These are phyloP conservation scores for Drosophila eugracilis DNA, from an alignment of 1,140 invertebrate genomes.

Conservation along the genomic window DNA sequence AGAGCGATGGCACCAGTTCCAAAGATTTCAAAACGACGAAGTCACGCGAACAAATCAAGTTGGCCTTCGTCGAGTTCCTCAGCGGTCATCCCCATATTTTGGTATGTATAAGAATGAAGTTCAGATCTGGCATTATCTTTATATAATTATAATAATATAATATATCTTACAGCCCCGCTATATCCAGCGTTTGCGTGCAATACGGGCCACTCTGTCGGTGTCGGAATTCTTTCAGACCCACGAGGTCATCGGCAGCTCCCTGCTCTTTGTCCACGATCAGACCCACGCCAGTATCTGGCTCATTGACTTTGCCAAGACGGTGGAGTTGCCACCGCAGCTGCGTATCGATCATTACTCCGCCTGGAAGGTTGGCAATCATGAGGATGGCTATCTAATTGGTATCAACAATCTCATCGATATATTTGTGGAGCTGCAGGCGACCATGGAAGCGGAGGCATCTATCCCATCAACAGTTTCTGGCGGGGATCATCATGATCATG, in stretches of 20 bases:
- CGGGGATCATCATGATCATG: neutral
- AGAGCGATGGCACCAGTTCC: conserved; percentile 93
- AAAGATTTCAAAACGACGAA: conserved; percentile 99
- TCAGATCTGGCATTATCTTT: too few species aligned
- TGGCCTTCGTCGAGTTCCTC: conserved; percentile 93
- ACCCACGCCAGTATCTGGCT: conserved; percentile 96
- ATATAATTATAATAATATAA: too few species aligned
- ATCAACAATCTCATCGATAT: conserved; percentile 97
- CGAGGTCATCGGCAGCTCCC: conserved; percentile 98
- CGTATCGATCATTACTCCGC: conserved; percentile 92
- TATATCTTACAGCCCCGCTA: conserved; percentile 94
- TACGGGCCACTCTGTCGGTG: conserved; percentile 91
- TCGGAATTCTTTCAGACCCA: conserved; percentile 96
- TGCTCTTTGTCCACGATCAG: conserved; percentile 97
- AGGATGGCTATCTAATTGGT: conserved; percentile 98
- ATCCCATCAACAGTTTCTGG: conserved; percentile 11
- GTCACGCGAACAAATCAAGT: conserved; percentile 92
- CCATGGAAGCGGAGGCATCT: conserved; percentile 41
- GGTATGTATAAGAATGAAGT: too few species aligned
- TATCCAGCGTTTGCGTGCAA: conserved; percentile 92
- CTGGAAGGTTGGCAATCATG: conserved; percentile 99
- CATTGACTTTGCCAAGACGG: conserved; percentile 99
- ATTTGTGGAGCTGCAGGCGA: conserved; percentile 86
- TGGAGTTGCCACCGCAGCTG: conserved; percentile 91
- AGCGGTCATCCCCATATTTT: conserved; percentile 91